Conservation (phyloP, 2,797 vertebrate species). For the Alectoris magna region DNA sequence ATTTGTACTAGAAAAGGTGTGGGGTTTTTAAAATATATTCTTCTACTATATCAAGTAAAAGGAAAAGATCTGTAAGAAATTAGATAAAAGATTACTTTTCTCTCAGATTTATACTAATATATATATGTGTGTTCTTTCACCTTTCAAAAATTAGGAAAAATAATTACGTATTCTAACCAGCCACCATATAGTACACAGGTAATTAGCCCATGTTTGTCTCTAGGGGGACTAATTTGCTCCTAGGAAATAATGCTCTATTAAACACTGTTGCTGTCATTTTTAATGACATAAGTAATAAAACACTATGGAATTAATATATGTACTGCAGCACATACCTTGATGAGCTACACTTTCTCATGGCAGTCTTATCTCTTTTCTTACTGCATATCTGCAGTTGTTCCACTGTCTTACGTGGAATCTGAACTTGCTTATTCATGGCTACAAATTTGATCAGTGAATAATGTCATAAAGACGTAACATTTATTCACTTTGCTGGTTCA, state of each 20-base stretch:
- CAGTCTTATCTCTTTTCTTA: not conserved
- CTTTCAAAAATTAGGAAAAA: constrained; percentile 8
- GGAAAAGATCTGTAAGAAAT: not conserved
- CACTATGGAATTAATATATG: constrained; percentile 10
- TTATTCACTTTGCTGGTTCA: not conserved
- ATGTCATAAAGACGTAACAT: not conserved
- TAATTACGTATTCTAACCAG: constrained; percentile 10
- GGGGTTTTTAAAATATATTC: not conserved
- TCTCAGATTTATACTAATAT: not conserved
- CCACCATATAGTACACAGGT: not conserved
- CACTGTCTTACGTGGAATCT: not conserved
- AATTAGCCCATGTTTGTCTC: constrained; percentile 17
- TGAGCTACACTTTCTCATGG: not conserved
- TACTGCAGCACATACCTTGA: not conserved
- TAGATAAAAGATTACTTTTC: not conserved
- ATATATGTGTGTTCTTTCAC: not conserved
- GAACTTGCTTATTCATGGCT: constrained; percentile 3
- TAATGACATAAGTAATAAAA: not conserved
- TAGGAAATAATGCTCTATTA: not conserved
- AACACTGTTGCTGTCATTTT: not conserved
- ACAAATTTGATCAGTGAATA: not conserved
- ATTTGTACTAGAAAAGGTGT: not conserved
- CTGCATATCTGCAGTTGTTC: not conserved
- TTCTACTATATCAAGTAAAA: not conserved
- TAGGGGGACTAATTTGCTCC: constrained; percentile 17